Percentiles rank a stretch among this genome's conserved stretches.
These are phyloP conservation scores for Phrynocephalus vlangalii DNA, from an alignment of 2,797 vertebrate genomes.

Conservation along the genomic window DNA sequence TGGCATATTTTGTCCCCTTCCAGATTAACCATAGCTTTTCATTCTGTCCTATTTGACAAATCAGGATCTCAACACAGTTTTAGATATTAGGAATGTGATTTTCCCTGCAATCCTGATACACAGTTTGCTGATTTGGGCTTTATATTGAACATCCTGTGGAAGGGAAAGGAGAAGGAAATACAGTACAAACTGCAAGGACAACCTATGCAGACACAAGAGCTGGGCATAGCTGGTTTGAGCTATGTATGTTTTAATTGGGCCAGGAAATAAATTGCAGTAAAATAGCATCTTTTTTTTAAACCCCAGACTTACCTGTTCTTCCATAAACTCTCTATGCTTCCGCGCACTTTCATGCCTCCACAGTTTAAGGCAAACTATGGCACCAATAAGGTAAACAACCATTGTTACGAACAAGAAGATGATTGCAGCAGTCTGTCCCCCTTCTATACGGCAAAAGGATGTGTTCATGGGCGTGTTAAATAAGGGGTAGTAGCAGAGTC, in stretches of 20 bases:
- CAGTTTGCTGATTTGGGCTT: neutral
- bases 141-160: neutral
- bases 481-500: slow-evolving; percentile 90
- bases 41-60: neutral
- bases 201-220: neutral
- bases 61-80: neutral
- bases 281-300: neutral
- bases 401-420: slow-evolving; percentile 92
- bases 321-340: slow-evolving; percentile 80
- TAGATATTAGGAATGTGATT: neutral
- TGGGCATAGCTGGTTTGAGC: too few species aligned
- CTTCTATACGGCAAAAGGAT: slow-evolving; percentile 89
- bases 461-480: slow-evolving; percentile 91
- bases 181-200: neutral
- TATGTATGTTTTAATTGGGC: rapidly evolving
- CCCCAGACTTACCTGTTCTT: slow-evolving; percentile 82
- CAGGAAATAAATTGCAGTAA: rapidly evolving
- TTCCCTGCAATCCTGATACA: too few species aligned
- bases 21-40: neutral
- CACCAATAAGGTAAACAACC: slow-evolving; percentile 89
- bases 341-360: slow-evolving; percentile 92
- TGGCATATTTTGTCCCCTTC: neutral
- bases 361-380: slow-evolving; percentile 89
- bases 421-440: slow-evolving; percentile 92
- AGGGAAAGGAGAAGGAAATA: neutral